Evolutionary conservation across 2,888 invertebrate species (phyloP), one percentile per base, ranked within the genome.

Genomic region (Malachius bipustulatus): DNA sequence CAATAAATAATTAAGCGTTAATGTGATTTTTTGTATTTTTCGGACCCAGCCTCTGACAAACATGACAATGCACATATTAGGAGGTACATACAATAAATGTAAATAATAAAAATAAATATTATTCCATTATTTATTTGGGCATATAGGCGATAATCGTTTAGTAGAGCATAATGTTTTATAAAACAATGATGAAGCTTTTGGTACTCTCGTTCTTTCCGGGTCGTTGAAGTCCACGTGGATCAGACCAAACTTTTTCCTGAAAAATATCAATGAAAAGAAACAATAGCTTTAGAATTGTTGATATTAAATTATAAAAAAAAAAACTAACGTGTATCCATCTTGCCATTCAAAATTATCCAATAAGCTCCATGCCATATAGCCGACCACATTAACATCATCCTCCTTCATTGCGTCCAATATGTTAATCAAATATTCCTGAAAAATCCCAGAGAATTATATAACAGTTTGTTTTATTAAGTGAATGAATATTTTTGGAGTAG

Each of bases 151-250:
- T 4, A 32, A 12, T n/a, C 35, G 32, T 32, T 32, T 63, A 0
- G 63, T 57, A 37, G 56, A 58, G 26, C 69, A 62, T 9, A 74
- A 59, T 34, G 67, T 54, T 44, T 66, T 67, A 54, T 66, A 70
- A 40, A 70, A 61, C 24, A 54, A 48, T 0, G 69, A 67, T 0
- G 80, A 81, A 30, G 67, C 66, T 49, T 79, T 75, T 0, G 75
- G 69, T 1, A 65, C 71, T 43, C 82, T 66, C 2, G 69, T 63
- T 40, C 71, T 67, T 1, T 66, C 57, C 1, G 69, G 65, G 45
- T 70, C 71, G 1, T 60, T 54, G 51, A 75, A 77, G 50, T 83
- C 72, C 1, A 82, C 76, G 48, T 71, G 64, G 45, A 73, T 74
- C 1, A 82, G 48, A 3, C 83, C 82, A 55, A 77, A 80, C 50